Conservation (phyloP, 2,888 invertebrate species). For the Drosophila macrospina region DNA sequence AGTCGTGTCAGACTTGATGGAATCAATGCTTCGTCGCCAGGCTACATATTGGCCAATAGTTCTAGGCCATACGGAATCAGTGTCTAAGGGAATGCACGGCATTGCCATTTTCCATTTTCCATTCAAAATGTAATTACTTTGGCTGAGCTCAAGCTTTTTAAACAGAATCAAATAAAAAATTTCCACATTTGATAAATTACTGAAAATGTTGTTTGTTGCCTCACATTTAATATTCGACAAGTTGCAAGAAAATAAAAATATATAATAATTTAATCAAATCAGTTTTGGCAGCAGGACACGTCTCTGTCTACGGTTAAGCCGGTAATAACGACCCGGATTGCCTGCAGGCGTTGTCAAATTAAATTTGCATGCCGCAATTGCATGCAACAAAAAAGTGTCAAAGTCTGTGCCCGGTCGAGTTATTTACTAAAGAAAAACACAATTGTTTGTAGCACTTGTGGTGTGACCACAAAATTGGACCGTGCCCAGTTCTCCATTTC, state of each 20-base stretch:
- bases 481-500: conserved; percentile 31
- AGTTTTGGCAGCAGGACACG: conserved; percentile 27
- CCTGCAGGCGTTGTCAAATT: conserved; percentile 72
- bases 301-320: conserved; percentile 16
- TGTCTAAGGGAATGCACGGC: conserved; percentile 12
- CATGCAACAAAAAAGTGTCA: conserved; percentile 70
- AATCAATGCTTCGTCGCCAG: conserved; percentile 23
- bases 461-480: conserved; percentile 46
- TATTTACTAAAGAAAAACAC: conserved; percentile 80
- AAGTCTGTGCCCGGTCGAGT: conserved; percentile 54
- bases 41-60: conserved; percentile 28
- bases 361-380: conserved; percentile 78
- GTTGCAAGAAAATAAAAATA: conserved; percentile 49
- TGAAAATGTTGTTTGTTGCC: conserved; percentile 39
- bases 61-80: conserved; percentile 3
- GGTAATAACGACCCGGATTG: conserved; percentile 54
- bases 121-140: conserved; percentile 75
- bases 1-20: conserved; percentile 27
- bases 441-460: conserved; percentile 75
- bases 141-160: conserved; percentile 41
- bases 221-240: conserved; percentile 49
- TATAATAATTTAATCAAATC: conserved; percentile 77
- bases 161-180: conserved; percentile 15
- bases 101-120: conserved; percentile 44
- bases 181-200: conserved; percentile 53